Base-by-base conservation (phyloP, 2,797 vertebrate genomes). In the Falco naumanni region DNA sequence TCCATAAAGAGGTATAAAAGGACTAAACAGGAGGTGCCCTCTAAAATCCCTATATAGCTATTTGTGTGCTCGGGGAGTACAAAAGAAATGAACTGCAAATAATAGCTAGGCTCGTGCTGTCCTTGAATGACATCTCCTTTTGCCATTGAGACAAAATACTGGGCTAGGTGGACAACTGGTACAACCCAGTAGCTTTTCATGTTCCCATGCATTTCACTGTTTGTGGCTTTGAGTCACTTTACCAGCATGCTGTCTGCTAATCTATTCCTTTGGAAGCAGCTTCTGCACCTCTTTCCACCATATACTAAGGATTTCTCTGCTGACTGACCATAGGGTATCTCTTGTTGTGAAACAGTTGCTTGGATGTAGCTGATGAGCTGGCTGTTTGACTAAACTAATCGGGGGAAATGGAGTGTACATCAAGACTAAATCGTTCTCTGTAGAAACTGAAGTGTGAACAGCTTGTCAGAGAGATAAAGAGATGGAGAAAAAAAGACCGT, bases 391-490 rank as follows among this genome's bases (percentile, higher is more conserved):
- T 87, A 75, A 84, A 5, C 13, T 92, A 57, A 75, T 81, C 41
- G 89, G 39, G n/a, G 43, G 80, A 70, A 37, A 77, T 7, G 18
- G 34, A 83, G 39, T 59, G 16, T 26, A 48, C 18, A 43, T 95
- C 65, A 77, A 45, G 85, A 41, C 37, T 85, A 72, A 93, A 66
- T 95, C 45, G 13, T 70, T 10, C 29, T 59, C 53, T 70, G 10
- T 54, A 71, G 34, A 66, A 84, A 68, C 86, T 70, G 34, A 87
- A 56, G 53, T 87, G 66, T 61, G 54, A 89, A 82, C 59, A 65
- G 59, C 85, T 95, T 95, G 90, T 84, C 87, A 79, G 66, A 53
- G 31, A 87, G 39, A 50, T 66, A 68, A 84, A 93, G 48, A 71
- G 1, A 2, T 25, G 33, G 37, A 64, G 28, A 64, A 10, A 51